Percentiles rank a stretch among this genome's conserved stretches.
Conservation (phyloP, 37 sponge, comb jelly and placozoan species). For the Beroe forskalii region DNA sequence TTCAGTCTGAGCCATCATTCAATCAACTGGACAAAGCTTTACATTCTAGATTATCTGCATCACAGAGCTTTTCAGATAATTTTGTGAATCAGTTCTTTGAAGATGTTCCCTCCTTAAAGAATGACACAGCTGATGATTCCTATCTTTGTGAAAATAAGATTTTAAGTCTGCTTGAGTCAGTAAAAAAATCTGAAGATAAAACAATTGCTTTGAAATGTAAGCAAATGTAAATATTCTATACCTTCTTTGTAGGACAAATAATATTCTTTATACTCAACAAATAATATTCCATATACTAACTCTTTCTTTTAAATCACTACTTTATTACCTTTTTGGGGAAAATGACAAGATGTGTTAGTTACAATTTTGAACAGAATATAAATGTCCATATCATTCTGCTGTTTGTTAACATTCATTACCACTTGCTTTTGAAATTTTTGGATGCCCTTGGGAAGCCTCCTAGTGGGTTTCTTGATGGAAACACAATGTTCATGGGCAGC, state of each 20-base stretch:
- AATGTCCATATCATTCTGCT: not conserved
- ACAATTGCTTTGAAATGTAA: not conserved
- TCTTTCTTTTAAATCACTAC: too few species aligned
- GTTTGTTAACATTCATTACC: not conserved
- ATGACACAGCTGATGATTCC: not conserved
- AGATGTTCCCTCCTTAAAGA: not conserved
- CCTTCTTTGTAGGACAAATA: too few species aligned
- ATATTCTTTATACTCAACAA: too few species aligned
- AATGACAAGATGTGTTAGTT: too few species aligned
- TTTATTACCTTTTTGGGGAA: too few species aligned
- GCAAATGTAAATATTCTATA: too few species aligned
- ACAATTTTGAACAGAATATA: not conserved
- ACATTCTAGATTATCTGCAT: too few species aligned
- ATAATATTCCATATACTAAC: too few species aligned
- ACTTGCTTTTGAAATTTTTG: not conserved
- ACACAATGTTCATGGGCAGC: conserved; percentile 41
- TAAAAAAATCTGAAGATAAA: not conserved
- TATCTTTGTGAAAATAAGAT: not conserved
- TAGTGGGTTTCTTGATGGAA: conserved; percentile 39
- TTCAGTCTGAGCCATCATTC: not conserved
- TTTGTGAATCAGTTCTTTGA: not conserved
- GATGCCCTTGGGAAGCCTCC: conserved; percentile 61
- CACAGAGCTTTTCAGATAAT: too few species aligned
- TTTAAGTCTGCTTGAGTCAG: not conserved
- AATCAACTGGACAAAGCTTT: too few species aligned